Conservation (phyloP, 2,113 vertebrate genomes). For the Mastomys natalensis region DNA sequence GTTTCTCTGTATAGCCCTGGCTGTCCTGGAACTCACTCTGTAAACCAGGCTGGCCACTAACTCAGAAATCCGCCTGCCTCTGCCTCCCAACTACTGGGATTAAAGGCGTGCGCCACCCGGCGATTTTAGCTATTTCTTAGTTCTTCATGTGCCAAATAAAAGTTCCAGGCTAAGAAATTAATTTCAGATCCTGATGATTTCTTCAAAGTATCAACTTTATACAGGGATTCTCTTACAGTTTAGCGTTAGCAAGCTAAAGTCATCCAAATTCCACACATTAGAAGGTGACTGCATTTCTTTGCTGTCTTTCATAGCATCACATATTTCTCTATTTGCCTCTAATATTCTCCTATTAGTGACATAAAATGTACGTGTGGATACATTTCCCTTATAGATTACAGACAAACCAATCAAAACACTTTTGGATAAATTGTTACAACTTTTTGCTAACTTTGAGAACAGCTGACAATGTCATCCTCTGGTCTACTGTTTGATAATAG, state of each 20-base stretch:
- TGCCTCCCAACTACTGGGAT: no score
- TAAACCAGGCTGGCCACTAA: no score
- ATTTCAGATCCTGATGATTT: conserved; percentile 76
- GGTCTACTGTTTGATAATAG: conserved; percentile 3
- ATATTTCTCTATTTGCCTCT: conserved; percentile 28
- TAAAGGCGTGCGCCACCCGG: no score
- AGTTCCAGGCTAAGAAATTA: conserved; percentile 75
- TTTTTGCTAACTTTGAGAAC: not conserved
- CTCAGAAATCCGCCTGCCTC: no score
- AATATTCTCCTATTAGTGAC: conserved; percentile 55
- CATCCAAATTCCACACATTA: conserved; percentile 57
- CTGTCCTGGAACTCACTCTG: no score
- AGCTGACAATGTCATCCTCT: not conserved
- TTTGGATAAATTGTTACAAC: not conserved
- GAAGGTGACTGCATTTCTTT: conserved; percentile 59
- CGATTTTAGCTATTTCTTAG: conserved; percentile 72
- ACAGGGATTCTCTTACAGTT: conserved; percentile 62
- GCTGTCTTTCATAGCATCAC: conserved; percentile 51
- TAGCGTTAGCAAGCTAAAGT: conserved; percentile 57
- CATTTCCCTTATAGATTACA: not conserved
- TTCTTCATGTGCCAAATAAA: conserved; percentile 77
- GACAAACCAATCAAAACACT: conserved; percentile 49
- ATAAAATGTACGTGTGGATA: conserved; percentile 19
- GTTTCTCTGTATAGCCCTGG: no score
- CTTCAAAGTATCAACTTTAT: conserved; percentile 69